A percentile compares a stretch with the other conserved stretches of the same genome.
phyloP scores from a whole-genome alignment of 2,797 vertebrate species.

The Myotis myotis region DNA sequence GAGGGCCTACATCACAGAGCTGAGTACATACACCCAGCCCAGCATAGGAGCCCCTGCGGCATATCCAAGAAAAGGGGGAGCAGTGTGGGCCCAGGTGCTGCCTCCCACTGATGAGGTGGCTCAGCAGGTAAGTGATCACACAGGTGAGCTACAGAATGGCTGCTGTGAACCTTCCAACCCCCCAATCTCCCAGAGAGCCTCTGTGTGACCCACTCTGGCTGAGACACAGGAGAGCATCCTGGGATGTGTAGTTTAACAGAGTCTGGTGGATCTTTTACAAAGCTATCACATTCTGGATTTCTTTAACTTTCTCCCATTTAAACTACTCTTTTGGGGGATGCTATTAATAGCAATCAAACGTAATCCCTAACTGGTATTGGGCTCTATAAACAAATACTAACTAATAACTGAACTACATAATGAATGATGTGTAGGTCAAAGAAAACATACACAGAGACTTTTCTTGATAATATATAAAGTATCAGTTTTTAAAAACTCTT shows the following conservation, averaged over 20 bases:
- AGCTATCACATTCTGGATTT: neutral
- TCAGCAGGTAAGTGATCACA: neutral
- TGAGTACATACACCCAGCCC: neutral
- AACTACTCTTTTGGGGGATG: neutral
- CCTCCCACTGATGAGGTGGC: neutral
- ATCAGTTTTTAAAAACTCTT: neutral
- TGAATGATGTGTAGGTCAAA: neutral
- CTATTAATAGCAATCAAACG: neutral
- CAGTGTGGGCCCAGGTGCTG: too few relatives aligned
- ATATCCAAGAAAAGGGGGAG: neutral
- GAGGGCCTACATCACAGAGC: neutral
- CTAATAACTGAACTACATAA: neutral
- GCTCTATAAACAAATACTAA: neutral
- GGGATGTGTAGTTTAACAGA: neutral
- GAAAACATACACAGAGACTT: neutral
- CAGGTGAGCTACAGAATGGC: neutral
- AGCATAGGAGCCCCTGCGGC: neutral
- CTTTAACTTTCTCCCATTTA: neutral
- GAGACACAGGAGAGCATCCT: neutral
- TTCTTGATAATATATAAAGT: neutral
- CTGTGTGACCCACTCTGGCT: neutral
- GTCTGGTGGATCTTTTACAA: neutral
- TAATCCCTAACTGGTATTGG: neutral
- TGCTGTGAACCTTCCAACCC: neutral
- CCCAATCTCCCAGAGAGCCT: neutral